Conservation (phyloP, 2,888 invertebrate genomes). For the Oxystoma pomonae region DNA sequence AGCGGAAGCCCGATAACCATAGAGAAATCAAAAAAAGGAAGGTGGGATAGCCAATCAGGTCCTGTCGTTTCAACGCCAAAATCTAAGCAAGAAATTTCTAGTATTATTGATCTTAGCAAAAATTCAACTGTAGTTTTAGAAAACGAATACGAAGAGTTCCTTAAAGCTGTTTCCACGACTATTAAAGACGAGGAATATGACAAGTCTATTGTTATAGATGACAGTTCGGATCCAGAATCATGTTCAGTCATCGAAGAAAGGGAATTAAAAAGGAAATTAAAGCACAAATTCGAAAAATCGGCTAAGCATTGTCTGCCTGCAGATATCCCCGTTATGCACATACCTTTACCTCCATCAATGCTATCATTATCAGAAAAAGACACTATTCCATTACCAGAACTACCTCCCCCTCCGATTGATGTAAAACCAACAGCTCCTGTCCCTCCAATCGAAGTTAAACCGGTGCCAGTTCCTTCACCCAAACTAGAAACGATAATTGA, state of each 20-base stretch:
- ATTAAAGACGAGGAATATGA: slow-evolving; percentile 4
- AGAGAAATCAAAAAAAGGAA: slow-evolving; percentile 18
- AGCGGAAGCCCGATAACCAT: not conserved
- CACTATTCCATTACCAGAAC: not conserved
- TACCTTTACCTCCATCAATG: slow-evolving; percentile 20
- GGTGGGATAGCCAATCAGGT: slow-evolving; percentile 27
- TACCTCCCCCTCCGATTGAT: not conserved
- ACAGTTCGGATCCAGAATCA: slow-evolving; percentile 7
- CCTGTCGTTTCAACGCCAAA: slow-evolving; percentile 15
- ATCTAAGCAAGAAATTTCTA: slow-evolving; percentile 17
- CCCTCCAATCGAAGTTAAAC: slow-evolving; percentile 12
- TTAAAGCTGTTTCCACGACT: slow-evolving; percentile 50
- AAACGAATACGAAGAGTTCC: slow-evolving; percentile 56
- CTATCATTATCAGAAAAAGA: too few species aligned
- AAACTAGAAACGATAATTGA: slow-evolving; percentile 17
- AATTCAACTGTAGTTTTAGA: slow-evolving; percentile 34
- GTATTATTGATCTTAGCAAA: slow-evolving; percentile 13
- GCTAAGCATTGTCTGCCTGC: slow-evolving; percentile 2
- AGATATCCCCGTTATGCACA: slow-evolving; percentile 27
- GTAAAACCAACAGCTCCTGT: not conserved
- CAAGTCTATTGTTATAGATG: slow-evolving; percentile 4
- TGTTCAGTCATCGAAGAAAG: too few species aligned
- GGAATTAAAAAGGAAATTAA: not conserved
- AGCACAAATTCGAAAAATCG: not conserved
- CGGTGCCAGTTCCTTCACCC: slow-evolving; percentile 31